Base-by-base conservation (phyloP, 2,888 invertebrate species). In the Ochropleura plecta region DNA sequence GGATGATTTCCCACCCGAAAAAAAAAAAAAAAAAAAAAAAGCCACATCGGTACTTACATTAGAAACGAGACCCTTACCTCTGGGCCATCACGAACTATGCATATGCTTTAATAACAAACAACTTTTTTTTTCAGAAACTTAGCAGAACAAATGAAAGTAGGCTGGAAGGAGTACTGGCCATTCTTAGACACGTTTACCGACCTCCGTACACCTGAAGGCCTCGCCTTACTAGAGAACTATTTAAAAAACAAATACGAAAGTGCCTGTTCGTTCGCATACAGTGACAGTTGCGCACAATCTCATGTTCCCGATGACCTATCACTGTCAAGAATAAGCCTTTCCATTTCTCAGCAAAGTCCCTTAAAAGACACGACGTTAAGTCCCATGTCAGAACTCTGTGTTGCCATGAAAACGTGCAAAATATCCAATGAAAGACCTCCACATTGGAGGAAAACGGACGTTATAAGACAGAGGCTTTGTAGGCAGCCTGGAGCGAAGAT, bases 81-180 rank as follows among this genome's bases (percentile, higher is more conserved):
- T n/a, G 8, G 3, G 51, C n/a, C 9, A 7, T n/a, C 51, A 9
- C 8, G 9, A 51, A 55, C 12, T 8, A 8, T 57, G 30, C 14
- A 57, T 48, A 48, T 57, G 30, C 40, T 16, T 59, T 40, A 59
- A 16, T 59, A 64, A 63, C 10, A 44, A 63, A 8, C 16, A 30
- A 7, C 9, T 16, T n/a, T 69, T 5, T 49, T 40, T 40, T 65
- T 55, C 76, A 98, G 98, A 89, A 96, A 97, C 83, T 92, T 98
- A 82, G 98, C 98, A 0, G 97, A 97, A 81, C 97, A 98, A 92
- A 97, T 97, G 92, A 97, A 98, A 71, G 97, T 98, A 0, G 97
- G 97, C 14, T 99, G 99, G 99, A 98, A 97, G 79, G 99, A 99
- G 90, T 98, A 98, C 94, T 99, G 99, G 99, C 98, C 98, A 9